Evolutionary conservation across 2,888 invertebrate species (phyloP).

Genomic region (Icerya purchasi): DNA sequence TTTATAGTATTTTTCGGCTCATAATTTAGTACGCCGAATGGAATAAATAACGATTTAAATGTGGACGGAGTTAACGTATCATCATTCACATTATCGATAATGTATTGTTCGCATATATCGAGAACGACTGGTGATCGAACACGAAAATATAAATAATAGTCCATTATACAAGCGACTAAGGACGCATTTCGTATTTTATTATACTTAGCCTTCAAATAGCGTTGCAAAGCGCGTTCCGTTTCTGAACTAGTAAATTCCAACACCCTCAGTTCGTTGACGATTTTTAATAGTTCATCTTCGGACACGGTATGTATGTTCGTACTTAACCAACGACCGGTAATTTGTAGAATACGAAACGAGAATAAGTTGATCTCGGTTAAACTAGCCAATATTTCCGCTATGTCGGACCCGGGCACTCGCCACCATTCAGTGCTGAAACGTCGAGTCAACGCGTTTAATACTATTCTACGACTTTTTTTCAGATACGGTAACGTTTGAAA

Average conservation of each 20-base stretch:
- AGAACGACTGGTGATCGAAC: constrained; percentile 35
- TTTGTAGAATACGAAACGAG: constrained; percentile 23
- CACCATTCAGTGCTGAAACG: constrained; percentile 35
- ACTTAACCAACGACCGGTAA: constrained; percentile 34
- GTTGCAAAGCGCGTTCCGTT: constrained; percentile 36
- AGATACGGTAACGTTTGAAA: constrained; percentile 35
- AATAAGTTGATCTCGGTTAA: constrained; percentile 16
- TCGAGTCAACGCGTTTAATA: constrained; percentile 35
- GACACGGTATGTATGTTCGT: constrained; percentile 36
- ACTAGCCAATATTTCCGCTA: constrained; percentile 19
- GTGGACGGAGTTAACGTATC: constrained; percentile 24
- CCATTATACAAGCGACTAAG: constrained; percentile 37
- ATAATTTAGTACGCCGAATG: constrained; percentile 39
- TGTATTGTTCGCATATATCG: constrained; percentile 34
- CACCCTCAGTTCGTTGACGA: constrained; percentile 32
- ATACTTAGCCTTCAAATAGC: constrained; percentile 32
- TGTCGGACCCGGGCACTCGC: constrained; percentile 27
- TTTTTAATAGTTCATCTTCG: constrained; percentile 32
- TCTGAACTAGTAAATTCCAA: constrained; percentile 34
- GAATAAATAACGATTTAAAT: constrained; percentile 34
- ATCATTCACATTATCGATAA: constrained; percentile 28
- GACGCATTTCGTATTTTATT: constrained; percentile 24
- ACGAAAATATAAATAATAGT: constrained; percentile 37
- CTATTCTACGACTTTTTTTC: constrained; percentile 35
- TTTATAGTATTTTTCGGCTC: constrained; percentile 28